Evolutionary conservation across 2,113 vertebrate species (phyloP).

Genomic region (Carassius carassius): DNA sequence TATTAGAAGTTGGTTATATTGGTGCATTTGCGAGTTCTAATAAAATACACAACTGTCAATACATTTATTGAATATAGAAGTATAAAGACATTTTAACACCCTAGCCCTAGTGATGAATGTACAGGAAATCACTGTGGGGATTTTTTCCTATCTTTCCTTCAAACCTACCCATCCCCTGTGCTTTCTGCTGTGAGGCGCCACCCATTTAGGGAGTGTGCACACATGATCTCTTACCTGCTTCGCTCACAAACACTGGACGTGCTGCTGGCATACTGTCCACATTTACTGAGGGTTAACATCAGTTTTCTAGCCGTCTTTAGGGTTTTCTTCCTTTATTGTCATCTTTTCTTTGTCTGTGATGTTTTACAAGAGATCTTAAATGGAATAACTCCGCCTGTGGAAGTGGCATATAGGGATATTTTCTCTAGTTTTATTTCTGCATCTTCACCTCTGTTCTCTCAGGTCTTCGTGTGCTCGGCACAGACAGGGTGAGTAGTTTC

Average conservation of each 20-base stretch:
- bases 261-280: constrained; percentile 13
- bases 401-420: neutral
- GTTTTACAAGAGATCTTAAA: neutral
- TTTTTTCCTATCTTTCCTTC: constrained; percentile 20
- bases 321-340: neutral
- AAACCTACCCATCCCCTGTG: neutral
- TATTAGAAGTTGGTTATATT: neutral
- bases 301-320: neutral
- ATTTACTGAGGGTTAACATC: constrained; percentile 6
- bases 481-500: constrained; percentile 36
- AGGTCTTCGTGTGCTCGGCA: neutral
- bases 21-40: neutral
- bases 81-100: neutral
- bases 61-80: neutral
- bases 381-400: neutral
- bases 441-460: neutral
- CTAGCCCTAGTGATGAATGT: neutral
- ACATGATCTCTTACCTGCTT: constrained; percentile 59
- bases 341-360: neutral
- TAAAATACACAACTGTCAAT: neutral
- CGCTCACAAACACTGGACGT: constrained; percentile 10
- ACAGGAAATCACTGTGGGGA: constrained; percentile 3
- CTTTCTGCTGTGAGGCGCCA: constrained; percentile 58
- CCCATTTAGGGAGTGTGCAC: constrained; percentile 69
- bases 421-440: neutral